Evolutionary conservation across 2,888 invertebrate species (phyloP), one percentile per base, ranked within the genome.

Genomic region (Drosophila mercatorum): DNA sequence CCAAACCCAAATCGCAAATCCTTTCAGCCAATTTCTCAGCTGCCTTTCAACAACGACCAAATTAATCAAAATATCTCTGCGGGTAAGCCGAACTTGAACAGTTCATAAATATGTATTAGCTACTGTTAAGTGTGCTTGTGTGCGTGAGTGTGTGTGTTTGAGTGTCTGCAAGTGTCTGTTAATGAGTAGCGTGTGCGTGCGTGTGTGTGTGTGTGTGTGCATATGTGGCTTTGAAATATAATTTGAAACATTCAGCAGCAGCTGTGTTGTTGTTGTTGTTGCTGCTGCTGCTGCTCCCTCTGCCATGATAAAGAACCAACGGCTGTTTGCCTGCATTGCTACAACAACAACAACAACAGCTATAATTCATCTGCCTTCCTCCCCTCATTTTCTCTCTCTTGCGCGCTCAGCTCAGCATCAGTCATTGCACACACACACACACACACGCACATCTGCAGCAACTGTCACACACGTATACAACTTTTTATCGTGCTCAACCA

Each of bases 261-360:
- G 59, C 38, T 47, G 59, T 53, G 36, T 52, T 72, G 17, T 36
- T 60, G 44, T 68, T 53, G 49, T 26, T 17, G 22, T 1, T 53
- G 36, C 47, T 72, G 17, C 31, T 60, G 44, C 63, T 53, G 49
- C 17, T 73, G 36, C 28, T 46, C 11, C 12, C 60, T 66, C 38
- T 74, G 41, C 40, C 38, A 66, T 69, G 75, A 84, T 78, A 74
- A 87, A 78, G 81, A 76, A 51, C 60, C 59, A 83, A 88, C 89
- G 89, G 87, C 87, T 88, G 89, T 75, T 88, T 73, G 64, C 61
- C 58, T 69, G 55, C 52, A 65, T 11, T 79, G 78, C 68, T 57
- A n/a, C 38, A 52, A 38, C 51, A 52, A 34, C 22, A 51, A 36
- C 51, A 34, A 53, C 22, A 52, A 22, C 17, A 38, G 22, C 68